Conservation (phyloP, 2,113 vertebrate species). For the Nymphicus hollandicus region DNA sequence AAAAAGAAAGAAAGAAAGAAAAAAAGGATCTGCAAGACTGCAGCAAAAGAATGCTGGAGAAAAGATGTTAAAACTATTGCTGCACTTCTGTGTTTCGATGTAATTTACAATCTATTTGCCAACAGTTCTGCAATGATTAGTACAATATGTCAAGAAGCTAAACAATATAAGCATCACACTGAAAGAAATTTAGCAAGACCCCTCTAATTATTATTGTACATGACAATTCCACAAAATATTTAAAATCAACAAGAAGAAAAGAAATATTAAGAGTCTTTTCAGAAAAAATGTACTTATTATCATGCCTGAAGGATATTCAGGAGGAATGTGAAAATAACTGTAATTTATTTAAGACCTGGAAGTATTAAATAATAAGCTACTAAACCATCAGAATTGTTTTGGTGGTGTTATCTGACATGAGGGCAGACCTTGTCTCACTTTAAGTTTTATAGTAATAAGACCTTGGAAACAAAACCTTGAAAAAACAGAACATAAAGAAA, state of each 20-base stretch:
- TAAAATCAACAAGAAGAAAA: constrained; percentile 59
- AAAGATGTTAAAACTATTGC: constrained; percentile 30
- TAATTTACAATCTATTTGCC: constrained; percentile 58
- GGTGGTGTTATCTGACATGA: constrained; percentile 77
- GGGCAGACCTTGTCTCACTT: constrained; percentile 79
- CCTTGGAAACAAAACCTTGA: constrained; percentile 85
- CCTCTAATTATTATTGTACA: constrained; percentile 64
- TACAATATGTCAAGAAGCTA: constrained; percentile 64
- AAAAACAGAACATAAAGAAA: constrained; percentile 77
- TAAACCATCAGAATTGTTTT: constrained; percentile 77
- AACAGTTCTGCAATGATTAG: constrained; percentile 54
- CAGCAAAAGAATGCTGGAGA: constrained; percentile 25
- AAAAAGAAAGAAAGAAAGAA: background rate
- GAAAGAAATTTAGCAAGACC: constrained; percentile 58
- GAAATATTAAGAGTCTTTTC: constrained; percentile 62
- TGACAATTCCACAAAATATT: constrained; percentile 69
- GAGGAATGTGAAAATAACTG: constrained; percentile 74
- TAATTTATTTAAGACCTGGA: constrained; percentile 77
- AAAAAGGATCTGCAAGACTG: constrained; percentile 4
- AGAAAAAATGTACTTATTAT: constrained; percentile 70
- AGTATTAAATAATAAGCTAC: constrained; percentile 79
- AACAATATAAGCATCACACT: constrained; percentile 53
- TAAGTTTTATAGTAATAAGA: constrained; percentile 81
- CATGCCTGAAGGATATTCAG: constrained; percentile 72
- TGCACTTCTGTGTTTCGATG: constrained; percentile 1